These are phyloP conservation scores for Chrysochloris asiatica DNA, from an alignment of 2,113 vertebrate species.

Conservation along the genomic window DNA sequence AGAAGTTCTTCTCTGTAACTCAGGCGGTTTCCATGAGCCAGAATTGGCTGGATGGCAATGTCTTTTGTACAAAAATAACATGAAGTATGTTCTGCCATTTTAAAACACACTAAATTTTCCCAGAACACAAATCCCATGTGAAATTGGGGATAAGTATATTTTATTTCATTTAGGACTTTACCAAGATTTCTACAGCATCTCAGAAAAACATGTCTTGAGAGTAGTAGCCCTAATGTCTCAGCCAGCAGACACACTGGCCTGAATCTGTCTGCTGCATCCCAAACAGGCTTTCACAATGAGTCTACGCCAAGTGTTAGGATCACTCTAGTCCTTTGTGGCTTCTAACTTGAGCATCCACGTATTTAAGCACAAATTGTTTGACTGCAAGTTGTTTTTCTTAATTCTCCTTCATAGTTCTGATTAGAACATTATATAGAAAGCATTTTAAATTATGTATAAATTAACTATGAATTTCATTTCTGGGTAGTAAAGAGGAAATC, in stretches of 20 bases:
- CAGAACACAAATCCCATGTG: background rate
- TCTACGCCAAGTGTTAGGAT: background rate
- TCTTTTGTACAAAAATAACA: background rate
- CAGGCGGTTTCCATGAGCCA: too few relatives aligned
- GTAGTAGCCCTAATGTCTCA: background rate
- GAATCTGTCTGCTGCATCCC: background rate
- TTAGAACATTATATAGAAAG: background rate
- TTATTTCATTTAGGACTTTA: background rate
- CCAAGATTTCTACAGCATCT: background rate
- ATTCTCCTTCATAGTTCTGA: background rate
- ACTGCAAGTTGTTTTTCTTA: background rate
- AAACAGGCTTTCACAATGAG: background rate
- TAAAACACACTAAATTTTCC: constrained; percentile 16
- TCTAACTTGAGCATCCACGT: background rate
- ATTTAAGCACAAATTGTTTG: background rate
- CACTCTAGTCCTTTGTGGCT: background rate
- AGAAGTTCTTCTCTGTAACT: too few relatives aligned
- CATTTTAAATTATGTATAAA: background rate
- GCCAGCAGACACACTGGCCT: background rate
- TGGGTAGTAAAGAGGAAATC: too few relatives aligned
- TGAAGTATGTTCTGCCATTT: background rate
- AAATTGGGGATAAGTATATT: background rate
- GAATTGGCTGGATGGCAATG: too few relatives aligned
- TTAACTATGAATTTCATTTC: background rate
- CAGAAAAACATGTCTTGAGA: background rate